Evolutionary conservation across 1,140 invertebrate species (phyloP).

Genomic region (Drosophila sucinea): DNA sequence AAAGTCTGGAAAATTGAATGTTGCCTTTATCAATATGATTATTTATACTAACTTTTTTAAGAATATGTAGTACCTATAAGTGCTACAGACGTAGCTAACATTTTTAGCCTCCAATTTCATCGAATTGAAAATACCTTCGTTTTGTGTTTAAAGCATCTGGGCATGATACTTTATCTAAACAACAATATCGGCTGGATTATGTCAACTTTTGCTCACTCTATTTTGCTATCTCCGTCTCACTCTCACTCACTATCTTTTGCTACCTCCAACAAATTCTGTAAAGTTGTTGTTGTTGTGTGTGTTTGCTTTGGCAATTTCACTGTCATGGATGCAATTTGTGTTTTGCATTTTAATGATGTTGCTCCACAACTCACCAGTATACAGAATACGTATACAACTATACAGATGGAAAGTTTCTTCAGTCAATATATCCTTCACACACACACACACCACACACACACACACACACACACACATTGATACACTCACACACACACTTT

Average conservation of each 20-base stretch:
- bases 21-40: too few species aligned
- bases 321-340: conserved; percentile 29
- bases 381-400: not conserved
- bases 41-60: too few species aligned
- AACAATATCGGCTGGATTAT: conserved; percentile 3
- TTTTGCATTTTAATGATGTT: conserved; percentile 33
- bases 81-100: too few species aligned
- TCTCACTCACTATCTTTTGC: not conserved
- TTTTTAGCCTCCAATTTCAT: too few species aligned
- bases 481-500: not conserved
- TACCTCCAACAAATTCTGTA: conserved; percentile 4
- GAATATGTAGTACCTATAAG: too few species aligned
- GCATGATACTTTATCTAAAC: conserved; percentile 1
- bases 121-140: not conserved
- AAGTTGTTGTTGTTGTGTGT: conserved; percentile 21
- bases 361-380: conserved; percentile 1
- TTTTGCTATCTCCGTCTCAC: not conserved
- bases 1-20: too few species aligned
- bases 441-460: conserved; percentile 3
- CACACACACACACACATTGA: conserved; percentile 5
- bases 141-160: not conserved
- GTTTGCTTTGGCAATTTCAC: conserved; percentile 25
- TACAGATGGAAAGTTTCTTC: conserved; percentile 5
- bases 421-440: conserved; percentile 1
- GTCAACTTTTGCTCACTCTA: not conserved